phyloP scores from a whole-genome alignment of 2,888 invertebrate species.

The Sipha maydis region DNA sequence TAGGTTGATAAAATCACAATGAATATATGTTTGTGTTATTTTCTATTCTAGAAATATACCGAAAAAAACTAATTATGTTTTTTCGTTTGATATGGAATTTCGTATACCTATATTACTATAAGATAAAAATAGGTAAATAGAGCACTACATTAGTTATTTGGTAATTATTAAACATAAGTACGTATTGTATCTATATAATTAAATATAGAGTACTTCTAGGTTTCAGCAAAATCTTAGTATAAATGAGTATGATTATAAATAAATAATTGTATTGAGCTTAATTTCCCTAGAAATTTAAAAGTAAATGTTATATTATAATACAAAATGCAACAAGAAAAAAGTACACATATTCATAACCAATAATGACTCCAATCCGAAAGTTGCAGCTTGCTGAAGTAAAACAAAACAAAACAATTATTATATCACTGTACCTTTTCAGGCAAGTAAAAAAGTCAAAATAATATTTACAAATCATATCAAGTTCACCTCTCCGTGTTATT shows the following conservation, averaged over 20 bases:
- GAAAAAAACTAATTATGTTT: neutral
- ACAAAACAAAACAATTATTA: conserved; percentile 52
- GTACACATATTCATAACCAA: conserved; percentile 39
- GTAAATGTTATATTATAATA: conserved; percentile 19
- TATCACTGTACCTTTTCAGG: conserved; percentile 2
- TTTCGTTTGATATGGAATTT: neutral
- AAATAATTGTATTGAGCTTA: neutral
- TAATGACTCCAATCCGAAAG: conserved; percentile 58
- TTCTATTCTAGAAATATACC: neutral
- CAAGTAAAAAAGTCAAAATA: conserved; percentile 41
- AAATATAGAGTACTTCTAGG: neutral
- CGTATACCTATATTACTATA: neutral
- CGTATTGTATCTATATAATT: neutral
- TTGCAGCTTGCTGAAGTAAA: conserved; percentile 57
- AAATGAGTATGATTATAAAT: neutral
- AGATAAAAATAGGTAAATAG: no score
- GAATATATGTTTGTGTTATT: neutral
- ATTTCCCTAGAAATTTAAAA: neutral
- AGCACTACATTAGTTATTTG: no score
- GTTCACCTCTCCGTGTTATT: conserved; percentile 58
- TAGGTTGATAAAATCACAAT: neutral
- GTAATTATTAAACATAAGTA: neutral
- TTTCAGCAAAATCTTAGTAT: neutral
- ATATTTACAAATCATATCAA: conserved; percentile 61
- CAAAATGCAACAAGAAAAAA: conserved; percentile 27